Base-by-base conservation (phyloP, 2,888 invertebrate genomes). In the Sinhomidia bicolor region DNA sequence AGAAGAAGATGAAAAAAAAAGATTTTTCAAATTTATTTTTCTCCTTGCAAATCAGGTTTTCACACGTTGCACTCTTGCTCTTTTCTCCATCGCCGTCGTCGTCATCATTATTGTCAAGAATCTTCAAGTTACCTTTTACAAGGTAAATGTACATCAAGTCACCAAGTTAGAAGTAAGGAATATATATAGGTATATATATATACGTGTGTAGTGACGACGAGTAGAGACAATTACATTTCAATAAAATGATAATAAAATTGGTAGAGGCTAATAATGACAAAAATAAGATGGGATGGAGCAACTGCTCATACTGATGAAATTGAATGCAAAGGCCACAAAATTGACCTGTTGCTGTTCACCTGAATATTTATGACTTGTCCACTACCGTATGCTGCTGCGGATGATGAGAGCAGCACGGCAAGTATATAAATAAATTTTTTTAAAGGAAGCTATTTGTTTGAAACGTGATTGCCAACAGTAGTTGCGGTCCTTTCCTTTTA, bases 51-150 rank as follows among this genome's bases (percentile, higher is more conserved):
- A 76, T 51, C 76, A 76, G 76, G 76, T 76, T 76, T 76, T 20
- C 47, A 47, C 74, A 74, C 51, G 76, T 51, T 76, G 74, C 74
- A 74, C 26, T n/a, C n/a, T n/a, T n/a, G n/a, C n/a, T n/a, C n/a
- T n/a, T 47, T 44, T 74, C 20, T 20, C 47, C 74, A 14, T 44
- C 23, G 47, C 26, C 47, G 10, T 6, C 14, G 26, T 47, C 47
- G 26, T 74, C 47, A 74, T 71, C n/a, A 65, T 29, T 5, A 14
- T 41, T 36, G 32, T 32, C 1, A 36, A 20, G 20, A 20, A 41
- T 44, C 12, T 20, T 3, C 68, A 6, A 41, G 10, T 7, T 41
- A 9, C 41, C 29, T 6, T 29, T 14, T 10, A 4, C 3, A 9
- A n/a, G n/a, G n/a, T 32, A 12, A 14, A 36, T 65, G 32, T n/a